Conservation (phyloP, 2,888 invertebrate species). For the Stratiomys singularior region DNA sequence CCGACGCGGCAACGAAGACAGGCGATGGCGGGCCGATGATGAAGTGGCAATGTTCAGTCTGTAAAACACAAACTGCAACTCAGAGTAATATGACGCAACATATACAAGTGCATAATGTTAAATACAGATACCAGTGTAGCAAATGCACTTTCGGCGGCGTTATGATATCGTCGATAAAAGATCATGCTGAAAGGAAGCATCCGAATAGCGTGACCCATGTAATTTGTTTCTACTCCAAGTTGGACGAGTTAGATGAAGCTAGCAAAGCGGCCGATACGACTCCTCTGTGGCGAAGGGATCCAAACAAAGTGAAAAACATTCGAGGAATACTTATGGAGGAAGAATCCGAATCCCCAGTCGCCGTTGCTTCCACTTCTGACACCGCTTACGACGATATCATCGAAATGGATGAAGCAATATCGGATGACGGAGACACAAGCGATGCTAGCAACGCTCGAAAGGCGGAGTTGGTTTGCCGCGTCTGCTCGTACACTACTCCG, state of each 20-base stretch:
- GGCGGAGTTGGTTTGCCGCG: neutral
- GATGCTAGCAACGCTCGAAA: neutral
- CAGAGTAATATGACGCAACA: slow-evolving; percentile 55
- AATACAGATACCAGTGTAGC: slow-evolving; percentile 77
- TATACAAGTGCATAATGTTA: slow-evolving; percentile 69
- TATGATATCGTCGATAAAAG: slow-evolving; percentile 69
- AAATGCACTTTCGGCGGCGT: slow-evolving; percentile 72
- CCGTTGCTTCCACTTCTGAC: slow-evolving; percentile 49
- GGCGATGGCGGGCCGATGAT: neutral
- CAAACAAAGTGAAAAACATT: slow-evolving; percentile 69
- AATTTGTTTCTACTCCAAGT: slow-evolving; percentile 48
- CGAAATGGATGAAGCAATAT: neutral
- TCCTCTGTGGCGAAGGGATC: slow-evolving; percentile 72
- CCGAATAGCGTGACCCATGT: slow-evolving; percentile 57
- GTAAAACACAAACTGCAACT: slow-evolving; percentile 54
- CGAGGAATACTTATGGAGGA: slow-evolving; percentile 72
- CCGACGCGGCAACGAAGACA: neutral
- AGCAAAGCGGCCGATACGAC: slow-evolving; percentile 56
- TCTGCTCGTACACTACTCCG: slow-evolving; percentile 6
- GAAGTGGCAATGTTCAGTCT: slow-evolving; percentile 55
- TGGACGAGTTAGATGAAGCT: neutral
- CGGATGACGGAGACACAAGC: neutral
- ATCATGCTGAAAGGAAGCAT: slow-evolving; percentile 73
- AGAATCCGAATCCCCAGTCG: slow-evolving; percentile 53
- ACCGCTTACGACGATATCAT: neutral